These are phyloP conservation scores for Heliconius eleuchia DNA, from an alignment of 1,140 invertebrate genomes.

Conservation along the genomic window DNA sequence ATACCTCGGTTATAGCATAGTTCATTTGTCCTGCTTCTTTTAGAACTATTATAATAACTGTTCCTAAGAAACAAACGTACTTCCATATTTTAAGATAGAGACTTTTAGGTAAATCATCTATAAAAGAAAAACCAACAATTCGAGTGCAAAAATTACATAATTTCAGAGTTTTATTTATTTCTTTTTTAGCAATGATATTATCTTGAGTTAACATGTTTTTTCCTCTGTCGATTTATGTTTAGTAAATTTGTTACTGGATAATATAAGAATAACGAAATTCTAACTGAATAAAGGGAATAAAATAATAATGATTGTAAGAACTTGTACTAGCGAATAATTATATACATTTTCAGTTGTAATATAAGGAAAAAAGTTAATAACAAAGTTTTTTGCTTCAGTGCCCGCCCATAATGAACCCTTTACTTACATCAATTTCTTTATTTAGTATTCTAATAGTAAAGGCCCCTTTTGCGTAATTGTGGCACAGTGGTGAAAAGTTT, in stretches of 20 bases:
- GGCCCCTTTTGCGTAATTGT: background rate
- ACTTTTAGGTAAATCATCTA: constrained; percentile 45
- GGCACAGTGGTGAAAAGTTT: background rate
- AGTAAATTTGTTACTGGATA: background rate
- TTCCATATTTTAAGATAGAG: constrained; percentile 40
- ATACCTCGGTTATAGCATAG: constrained; percentile 50
- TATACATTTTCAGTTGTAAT: constrained; percentile 3
- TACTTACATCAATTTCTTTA: background rate
- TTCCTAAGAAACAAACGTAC: constrained; percentile 44
- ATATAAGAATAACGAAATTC: background rate
- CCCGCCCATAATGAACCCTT: constrained; percentile 13
- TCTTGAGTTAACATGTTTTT: background rate
- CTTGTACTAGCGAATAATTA: background rate
- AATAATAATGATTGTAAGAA: background rate
- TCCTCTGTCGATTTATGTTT: background rate
- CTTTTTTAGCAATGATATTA: constrained; percentile 42
- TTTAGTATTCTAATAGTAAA: background rate
- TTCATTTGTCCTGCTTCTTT: constrained; percentile 55
- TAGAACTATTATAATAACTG: constrained; percentile 46
- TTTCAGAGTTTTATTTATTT: constrained; percentile 57
- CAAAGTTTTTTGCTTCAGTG: background rate
- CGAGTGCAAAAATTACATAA: constrained; percentile 59
- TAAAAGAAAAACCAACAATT: constrained; percentile 59
- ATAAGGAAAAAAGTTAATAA: background rate
- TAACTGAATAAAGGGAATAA: background rate